These are phyloP conservation scores for Scleropages formosus DNA, from an alignment of 2,797 vertebrate species.

Conservation along the genomic window DNA sequence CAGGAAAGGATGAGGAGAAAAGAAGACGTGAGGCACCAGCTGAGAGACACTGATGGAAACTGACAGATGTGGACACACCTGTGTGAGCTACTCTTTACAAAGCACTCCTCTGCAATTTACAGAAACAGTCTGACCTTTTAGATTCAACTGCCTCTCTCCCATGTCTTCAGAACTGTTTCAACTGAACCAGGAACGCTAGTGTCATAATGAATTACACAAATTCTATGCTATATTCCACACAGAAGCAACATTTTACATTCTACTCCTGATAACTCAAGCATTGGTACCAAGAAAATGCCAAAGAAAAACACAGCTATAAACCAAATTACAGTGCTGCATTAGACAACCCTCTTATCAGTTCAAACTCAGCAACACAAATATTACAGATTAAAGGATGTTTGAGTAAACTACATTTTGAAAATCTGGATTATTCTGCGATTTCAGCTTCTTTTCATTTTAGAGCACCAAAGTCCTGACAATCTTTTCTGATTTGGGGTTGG, in stretches of 20 bases:
- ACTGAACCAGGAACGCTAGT: neutral
- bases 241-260: constrained; percentile 1
- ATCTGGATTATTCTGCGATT: constrained; percentile 49
- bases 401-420: constrained; percentile 63
- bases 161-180: neutral
- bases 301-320: constrained; percentile 30
- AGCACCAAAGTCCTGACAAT: constrained; percentile 39
- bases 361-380: constrained; percentile 59
- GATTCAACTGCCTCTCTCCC: constrained; percentile 3
- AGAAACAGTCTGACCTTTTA: neutral
- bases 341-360: constrained; percentile 40
- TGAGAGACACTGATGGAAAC: neutral
- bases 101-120: neutral
- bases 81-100: neutral
- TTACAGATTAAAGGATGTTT: constrained; percentile 57
- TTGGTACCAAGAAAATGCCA: constrained; percentile 27
- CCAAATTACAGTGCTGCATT: constrained; percentile 43
- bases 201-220: constrained; percentile 3
- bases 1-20: too few relatives aligned
- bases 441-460: constrained; percentile 48
- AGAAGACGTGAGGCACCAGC: too few relatives aligned
- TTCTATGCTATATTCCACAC: neutral
- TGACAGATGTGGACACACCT: neutral
- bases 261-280: neutral
- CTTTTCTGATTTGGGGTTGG: constrained; percentile 18